Evolutionary conservation across 2,113 vertebrate species (phyloP).

Genomic region (Microcebus griseorufus): DNA sequence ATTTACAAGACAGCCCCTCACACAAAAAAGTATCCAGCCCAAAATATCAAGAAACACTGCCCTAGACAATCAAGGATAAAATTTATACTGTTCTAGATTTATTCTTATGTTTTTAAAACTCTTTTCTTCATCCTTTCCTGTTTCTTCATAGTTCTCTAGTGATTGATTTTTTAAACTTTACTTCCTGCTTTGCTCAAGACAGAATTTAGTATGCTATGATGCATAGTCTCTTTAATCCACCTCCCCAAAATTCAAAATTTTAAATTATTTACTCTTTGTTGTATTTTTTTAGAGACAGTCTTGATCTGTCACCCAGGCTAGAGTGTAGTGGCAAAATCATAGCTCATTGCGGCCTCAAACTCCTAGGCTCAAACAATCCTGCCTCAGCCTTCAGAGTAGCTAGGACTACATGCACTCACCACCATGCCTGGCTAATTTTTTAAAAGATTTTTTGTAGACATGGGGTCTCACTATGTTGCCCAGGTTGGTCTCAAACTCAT

Average conservation of each 20-base stretch:
- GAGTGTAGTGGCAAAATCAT: no score
- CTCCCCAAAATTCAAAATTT: background rate
- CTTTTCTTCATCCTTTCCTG: background rate
- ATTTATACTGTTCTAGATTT: background rate
- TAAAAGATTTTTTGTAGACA: no score
- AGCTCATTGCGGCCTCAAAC: no score
- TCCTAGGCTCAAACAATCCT: no score
- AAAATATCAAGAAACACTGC: background rate
- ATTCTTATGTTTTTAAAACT: background rate
- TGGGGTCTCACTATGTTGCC: no score
- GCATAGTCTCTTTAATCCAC: background rate
- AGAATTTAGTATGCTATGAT: background rate
- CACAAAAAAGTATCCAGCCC: background rate
- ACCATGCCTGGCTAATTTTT: no score
- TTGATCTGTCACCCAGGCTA: no score
- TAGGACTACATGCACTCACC: no score
- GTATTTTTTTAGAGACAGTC: background rate
- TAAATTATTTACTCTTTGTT: background rate
- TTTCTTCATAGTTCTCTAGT: background rate
- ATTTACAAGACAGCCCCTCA: background rate
- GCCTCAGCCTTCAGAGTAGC: no score
- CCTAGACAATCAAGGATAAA: background rate
- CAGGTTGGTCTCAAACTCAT: no score
- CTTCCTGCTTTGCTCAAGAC: background rate
- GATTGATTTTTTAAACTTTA: background rate